These are phyloP conservation scores for Chrysodeixis includens DNA, from an alignment of 2,888 invertebrate genomes.

Conservation along the genomic window DNA sequence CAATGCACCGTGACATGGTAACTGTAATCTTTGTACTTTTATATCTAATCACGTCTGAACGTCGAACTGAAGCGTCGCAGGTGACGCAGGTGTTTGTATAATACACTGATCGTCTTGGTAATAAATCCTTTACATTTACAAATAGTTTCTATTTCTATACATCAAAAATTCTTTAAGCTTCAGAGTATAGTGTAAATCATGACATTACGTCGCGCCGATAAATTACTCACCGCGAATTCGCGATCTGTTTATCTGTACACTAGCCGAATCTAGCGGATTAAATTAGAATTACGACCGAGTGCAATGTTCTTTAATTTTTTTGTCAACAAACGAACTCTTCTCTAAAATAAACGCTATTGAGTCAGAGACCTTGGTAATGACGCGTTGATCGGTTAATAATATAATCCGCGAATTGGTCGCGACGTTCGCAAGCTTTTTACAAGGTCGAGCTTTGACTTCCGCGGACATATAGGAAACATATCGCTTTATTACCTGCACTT, in stretches of 20 bases:
- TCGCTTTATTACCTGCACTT: constrained; percentile 27
- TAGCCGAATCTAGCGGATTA: constrained; percentile 32
- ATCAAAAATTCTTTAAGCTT: not conserved
- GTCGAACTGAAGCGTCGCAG: not conserved
- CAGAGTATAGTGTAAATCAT: constrained; percentile 6
- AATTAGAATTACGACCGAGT: constrained; percentile 57
- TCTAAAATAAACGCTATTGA: constrained; percentile 77
- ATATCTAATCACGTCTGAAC: constrained; percentile 9
- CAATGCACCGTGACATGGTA: constrained; percentile 29
- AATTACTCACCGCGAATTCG: constrained; percentile 19
- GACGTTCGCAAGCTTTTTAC: constrained; percentile 50
- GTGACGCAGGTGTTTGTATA: constrained; percentile 15
- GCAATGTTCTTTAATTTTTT: constrained; percentile 69
- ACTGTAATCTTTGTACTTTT: constrained; percentile 26
- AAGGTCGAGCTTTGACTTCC: constrained; percentile 67
- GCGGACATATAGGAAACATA: constrained; percentile 60
- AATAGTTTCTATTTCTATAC: not conserved
- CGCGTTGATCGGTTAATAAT: constrained; percentile 76
- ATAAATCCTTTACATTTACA: constrained; percentile 7
- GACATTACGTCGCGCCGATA: constrained; percentile 23
- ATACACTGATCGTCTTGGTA: not conserved
- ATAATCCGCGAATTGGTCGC: constrained; percentile 71
- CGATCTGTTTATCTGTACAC: constrained; percentile 29
- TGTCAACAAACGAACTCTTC: constrained; percentile 75
- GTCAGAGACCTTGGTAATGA: constrained; percentile 86